Percentiles rank a stretch among this genome's conserved stretches.
phyloP scores from a whole-genome alignment of 2,888 invertebrate species.

The Myopa testacea region DNA sequence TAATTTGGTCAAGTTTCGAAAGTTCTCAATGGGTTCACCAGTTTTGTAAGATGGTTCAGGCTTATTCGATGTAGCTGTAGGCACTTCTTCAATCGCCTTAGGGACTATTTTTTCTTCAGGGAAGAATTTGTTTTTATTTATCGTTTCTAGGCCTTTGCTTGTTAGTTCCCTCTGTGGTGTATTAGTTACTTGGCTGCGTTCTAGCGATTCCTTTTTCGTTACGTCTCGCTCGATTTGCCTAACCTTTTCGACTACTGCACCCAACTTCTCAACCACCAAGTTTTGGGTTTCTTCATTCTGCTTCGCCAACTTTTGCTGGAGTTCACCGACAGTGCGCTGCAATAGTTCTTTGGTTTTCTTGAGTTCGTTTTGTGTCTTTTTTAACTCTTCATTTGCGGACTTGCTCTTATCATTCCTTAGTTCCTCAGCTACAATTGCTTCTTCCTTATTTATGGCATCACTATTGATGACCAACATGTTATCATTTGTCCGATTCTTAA shows the following conservation, averaged over 20 bases:
- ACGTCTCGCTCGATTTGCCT: slow-evolving; percentile 70
- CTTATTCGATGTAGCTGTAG: slow-evolving; percentile 42
- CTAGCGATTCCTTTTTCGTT: slow-evolving; percentile 56
- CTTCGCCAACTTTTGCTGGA: slow-evolving; percentile 67
- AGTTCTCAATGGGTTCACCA: slow-evolving; percentile 54
- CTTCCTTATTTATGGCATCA: slow-evolving; percentile 69
- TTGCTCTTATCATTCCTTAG: slow-evolving; percentile 50
- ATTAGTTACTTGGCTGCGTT: slow-evolving; percentile 3
- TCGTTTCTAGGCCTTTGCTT: too few species aligned
- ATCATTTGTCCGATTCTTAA: neutral
- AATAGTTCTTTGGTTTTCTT: slow-evolving; percentile 62
- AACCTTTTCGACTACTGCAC: slow-evolving; percentile 60
- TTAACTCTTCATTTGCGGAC: slow-evolving; percentile 58
- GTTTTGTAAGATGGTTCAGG: slow-evolving; percentile 65
- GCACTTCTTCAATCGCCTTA: slow-evolving; percentile 12
- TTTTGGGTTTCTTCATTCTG: slow-evolving; percentile 63
- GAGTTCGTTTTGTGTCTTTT: slow-evolving; percentile 61
- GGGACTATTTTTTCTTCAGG: slow-evolving; percentile 27
- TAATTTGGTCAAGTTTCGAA: slow-evolving; percentile 44
- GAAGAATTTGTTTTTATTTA: too few species aligned
- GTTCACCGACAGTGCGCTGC: slow-evolving; percentile 68
- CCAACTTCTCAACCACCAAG: slow-evolving; percentile 60
- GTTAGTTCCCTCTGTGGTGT: neutral
- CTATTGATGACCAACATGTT: slow-evolving; percentile 58
- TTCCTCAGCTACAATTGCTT: slow-evolving; percentile 65